These are phyloP conservation scores for Sakesphorus luctuosus DNA, from an alignment of 2,113 vertebrate genomes.

Conservation along the genomic window DNA sequence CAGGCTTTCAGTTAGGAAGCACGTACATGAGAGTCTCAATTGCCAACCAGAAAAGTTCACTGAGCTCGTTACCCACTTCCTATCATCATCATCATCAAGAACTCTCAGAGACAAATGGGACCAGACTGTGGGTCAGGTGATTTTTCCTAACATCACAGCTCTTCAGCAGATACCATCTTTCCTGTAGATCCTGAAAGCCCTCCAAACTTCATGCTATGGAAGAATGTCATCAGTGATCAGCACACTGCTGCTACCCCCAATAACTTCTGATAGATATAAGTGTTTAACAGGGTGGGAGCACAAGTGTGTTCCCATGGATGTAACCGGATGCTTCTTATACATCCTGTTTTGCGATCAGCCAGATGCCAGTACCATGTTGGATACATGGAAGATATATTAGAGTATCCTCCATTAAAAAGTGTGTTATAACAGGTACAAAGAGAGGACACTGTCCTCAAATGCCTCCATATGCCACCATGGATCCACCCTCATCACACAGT, in stretches of 20 bases:
- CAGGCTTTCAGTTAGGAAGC: neutral
- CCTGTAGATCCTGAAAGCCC: neutral
- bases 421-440: neutral
- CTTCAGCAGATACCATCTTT: neutral
- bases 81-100: neutral
- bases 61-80: neutral
- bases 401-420: rapidly evolving
- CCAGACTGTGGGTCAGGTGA: neutral
- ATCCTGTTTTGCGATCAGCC: neutral
- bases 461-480: neutral
- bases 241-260: neutral
- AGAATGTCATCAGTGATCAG: neutral
- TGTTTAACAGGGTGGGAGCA: neutral
- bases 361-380: neutral
- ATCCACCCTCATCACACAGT: neutral
- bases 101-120: neutral
- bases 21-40: neutral
- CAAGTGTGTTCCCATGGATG: neutral
- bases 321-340: neutral
- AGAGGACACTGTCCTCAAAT: neutral
- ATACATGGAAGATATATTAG: neutral
- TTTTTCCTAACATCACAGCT: neutral
- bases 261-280: neutral
- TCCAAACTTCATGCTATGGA: neutral
- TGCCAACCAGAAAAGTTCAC: neutral